These are phyloP conservation scores for Drosophila stalkeri DNA, from an alignment of 2,888 invertebrate genomes.

Conservation along the genomic window DNA sequence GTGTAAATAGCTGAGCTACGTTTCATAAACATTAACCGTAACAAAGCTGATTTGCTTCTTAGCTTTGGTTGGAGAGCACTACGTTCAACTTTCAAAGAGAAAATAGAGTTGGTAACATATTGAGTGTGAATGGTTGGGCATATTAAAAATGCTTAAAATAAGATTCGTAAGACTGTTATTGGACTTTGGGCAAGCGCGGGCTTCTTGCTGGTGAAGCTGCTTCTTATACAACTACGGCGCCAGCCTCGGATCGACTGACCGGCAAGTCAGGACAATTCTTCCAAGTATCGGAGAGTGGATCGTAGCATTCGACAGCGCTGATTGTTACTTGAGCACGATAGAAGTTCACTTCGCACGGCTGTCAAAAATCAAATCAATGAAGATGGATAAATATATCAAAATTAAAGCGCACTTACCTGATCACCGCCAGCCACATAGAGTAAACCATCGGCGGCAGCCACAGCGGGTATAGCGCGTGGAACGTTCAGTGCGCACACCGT, in stretches of 20 bases:
- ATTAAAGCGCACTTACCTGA: conserved; percentile 85
- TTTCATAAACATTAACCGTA: conserved; percentile 52
- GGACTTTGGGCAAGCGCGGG: conserved; percentile 25
- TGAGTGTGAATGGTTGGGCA: conserved; percentile 15
- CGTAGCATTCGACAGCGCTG: conserved; percentile 93
- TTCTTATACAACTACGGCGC: conserved; percentile 91
- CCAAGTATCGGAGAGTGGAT: conserved; percentile 92
- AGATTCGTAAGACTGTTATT: conserved; percentile 36
- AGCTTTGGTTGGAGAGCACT: conserved; percentile 56
- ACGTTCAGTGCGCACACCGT: conserved; percentile 90
- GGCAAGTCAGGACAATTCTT: conserved; percentile 91
- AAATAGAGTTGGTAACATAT: conserved; percentile 29
- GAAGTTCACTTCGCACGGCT: conserved; percentile 91
- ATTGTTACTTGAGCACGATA: conserved; percentile 94
- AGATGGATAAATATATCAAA: too few relatives aligned
- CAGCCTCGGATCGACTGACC: conserved; percentile 94
- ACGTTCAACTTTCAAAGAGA: conserved; percentile 54
- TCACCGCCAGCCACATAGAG: conserved; percentile 95
- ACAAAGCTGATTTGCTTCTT: conserved; percentile 33
- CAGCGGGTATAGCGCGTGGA: conserved; percentile 93
- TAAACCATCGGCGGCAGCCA: conserved; percentile 92
- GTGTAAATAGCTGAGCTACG: conserved; percentile 67
- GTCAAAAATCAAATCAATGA: background rate
- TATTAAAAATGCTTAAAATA: conserved; percentile 50
- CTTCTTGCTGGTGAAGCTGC: background rate